These are phyloP conservation scores for Amphiura filiformis DNA, from an alignment of 35 echinoderm and acorn worm species.

Conservation along the genomic window DNA sequence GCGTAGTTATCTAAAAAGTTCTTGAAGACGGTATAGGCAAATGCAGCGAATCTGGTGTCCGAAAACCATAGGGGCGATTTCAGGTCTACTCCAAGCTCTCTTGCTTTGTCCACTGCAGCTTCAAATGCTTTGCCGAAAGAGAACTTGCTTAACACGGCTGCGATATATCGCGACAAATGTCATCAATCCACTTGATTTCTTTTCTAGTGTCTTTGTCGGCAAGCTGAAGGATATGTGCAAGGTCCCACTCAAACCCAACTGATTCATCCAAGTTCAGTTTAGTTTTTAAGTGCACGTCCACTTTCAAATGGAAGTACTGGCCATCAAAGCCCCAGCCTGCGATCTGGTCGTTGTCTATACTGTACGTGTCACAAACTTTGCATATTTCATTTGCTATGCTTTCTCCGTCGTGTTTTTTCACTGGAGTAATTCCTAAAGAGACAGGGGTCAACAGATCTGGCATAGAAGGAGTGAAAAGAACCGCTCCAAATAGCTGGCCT, in stretches of 20 bases:
- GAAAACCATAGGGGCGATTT: too few species aligned
- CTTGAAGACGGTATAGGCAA: too few species aligned
- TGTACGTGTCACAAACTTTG: not conserved
- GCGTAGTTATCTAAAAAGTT: too few species aligned
- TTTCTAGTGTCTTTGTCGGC: conserved; percentile 18
- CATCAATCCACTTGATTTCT: conserved; percentile 16
- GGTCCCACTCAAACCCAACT: too few species aligned
- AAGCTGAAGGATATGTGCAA: not conserved
- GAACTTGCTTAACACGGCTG: conserved; percentile 8
- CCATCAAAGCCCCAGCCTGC: too few species aligned
- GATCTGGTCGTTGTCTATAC: not conserved
- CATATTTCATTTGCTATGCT: conserved; percentile 19
- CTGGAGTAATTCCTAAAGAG: conserved; percentile 26
- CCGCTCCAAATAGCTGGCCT: too few species aligned
- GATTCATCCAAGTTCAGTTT: too few species aligned
- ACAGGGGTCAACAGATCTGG: not conserved
- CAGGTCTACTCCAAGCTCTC: not conserved
- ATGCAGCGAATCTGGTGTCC: too few species aligned
- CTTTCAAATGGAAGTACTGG: too few species aligned
- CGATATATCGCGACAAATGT: not conserved
- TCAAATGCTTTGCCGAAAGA: conserved; percentile 18
- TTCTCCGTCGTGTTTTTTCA: conserved; percentile 19
- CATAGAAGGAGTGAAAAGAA: too few species aligned
- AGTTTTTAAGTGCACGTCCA: too few species aligned
- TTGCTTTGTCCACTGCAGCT: not conserved